Conservation (phyloP, 2,888 invertebrate species). For the Odiellus spinosus region DNA sequence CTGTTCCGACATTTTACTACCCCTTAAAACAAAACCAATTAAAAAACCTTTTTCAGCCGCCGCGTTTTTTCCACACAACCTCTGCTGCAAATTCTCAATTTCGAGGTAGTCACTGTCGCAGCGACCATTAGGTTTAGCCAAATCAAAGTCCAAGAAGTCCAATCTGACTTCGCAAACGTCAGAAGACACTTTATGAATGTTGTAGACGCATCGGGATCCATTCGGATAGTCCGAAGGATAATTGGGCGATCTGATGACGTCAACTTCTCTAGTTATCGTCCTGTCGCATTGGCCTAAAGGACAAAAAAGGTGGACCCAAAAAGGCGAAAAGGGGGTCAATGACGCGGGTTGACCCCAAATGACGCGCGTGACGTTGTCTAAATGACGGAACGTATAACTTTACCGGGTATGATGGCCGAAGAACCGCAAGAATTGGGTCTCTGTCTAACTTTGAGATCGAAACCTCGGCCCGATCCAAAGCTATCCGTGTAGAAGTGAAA, state of each 20-base stretch:
- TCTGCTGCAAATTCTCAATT: slow-evolving; percentile 15
- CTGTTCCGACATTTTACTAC: not conserved
- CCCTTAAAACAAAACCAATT: not conserved
- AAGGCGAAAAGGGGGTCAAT: not conserved
- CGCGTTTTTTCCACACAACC: slow-evolving; percentile 13
- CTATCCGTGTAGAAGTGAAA: slow-evolving; percentile 19
- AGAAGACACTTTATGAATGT: slow-evolving; percentile 9
- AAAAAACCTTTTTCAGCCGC: slow-evolving; percentile 15
- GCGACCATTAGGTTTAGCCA: slow-evolving; percentile 14
- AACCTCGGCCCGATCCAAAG: slow-evolving; percentile 19
- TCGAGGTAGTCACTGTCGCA: slow-evolving; percentile 20
- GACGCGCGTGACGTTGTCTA: too few relatives aligned
- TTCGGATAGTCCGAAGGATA: slow-evolving; percentile 18
- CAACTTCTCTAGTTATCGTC: slow-evolving; percentile 9
- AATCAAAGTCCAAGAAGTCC: slow-evolving; percentile 20
- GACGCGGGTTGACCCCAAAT: not conserved
- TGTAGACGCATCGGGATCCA: slow-evolving; percentile 15
- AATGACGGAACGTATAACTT: too few relatives aligned
- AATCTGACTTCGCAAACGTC: slow-evolving; percentile 20
- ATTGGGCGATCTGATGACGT: slow-evolving; percentile 16
- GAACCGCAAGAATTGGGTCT: slow-evolving; percentile 16
- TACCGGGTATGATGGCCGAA: not conserved
- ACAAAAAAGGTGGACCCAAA: not conserved
- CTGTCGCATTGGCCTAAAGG: slow-evolving; percentile 14
- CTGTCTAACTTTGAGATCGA: slow-evolving; percentile 19